Evolutionary conservation across 1,140 invertebrate genomes (phyloP).

Genomic region (Leucophenga varia): DNA sequence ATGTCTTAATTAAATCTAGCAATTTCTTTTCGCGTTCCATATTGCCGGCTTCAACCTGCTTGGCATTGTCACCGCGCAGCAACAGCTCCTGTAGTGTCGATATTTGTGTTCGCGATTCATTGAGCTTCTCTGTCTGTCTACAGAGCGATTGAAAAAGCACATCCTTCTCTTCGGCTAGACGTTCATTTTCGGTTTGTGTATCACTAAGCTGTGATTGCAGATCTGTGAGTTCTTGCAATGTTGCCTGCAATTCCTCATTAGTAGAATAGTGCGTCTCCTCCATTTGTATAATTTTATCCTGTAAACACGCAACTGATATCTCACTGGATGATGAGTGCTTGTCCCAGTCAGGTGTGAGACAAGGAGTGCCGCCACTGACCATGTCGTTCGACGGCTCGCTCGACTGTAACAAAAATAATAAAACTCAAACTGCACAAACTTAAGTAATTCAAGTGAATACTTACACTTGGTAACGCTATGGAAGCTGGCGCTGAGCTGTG

Average conservation of each 20-base stretch:
- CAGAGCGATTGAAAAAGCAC: conserved; percentile 88
- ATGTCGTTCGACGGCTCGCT: conserved; percentile 31
- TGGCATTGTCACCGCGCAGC: conserved; percentile 61
- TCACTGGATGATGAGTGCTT: conserved; percentile 86
- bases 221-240: conserved; percentile 88
- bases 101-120: conserved; percentile 72
- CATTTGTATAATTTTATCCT: conserved; percentile 85
- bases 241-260: conserved; percentile 94
- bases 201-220: conserved; percentile 82
- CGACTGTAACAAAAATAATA: conserved; percentile 9
- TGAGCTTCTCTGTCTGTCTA: conserved; percentile 86
- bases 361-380: conserved; percentile 63
- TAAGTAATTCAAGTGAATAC: conserved; percentile 32
- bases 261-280: conserved; percentile 70
- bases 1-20: conserved; percentile 81
- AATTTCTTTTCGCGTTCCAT: conserved; percentile 81
- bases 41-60: conserved; percentile 64
- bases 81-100: conserved; percentile 72
- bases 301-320: conserved; percentile 87
- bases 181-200: conserved; percentile 83
- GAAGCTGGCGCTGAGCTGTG: conserved; percentile 67
- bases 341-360: conserved; percentile 79
- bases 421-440: not conserved
- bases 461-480: conserved; percentile 61
- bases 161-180: conserved; percentile 82